A percentile compares a stretch with the other conserved stretches of the same genome.
phyloP scores from a whole-genome alignment of 2,113 vertebrate genomes.

The Tragelaphus buxtoni region DNA sequence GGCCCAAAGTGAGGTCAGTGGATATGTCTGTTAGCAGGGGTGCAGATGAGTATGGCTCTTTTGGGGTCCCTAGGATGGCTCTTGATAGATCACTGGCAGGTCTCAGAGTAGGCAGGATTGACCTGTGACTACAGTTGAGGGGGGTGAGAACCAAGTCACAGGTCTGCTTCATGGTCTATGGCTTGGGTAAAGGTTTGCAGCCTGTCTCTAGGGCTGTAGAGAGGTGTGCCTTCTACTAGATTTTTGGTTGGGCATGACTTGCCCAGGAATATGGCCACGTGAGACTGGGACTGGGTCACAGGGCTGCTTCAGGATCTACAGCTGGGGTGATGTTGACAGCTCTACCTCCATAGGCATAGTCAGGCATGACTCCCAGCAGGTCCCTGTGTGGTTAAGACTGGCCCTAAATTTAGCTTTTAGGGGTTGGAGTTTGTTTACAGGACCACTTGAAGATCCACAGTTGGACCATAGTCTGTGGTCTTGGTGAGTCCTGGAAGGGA shows the following conservation, averaged over 20 bases:
- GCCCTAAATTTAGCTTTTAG: neutral
- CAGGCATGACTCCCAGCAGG: neutral
- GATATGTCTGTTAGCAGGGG: neutral
- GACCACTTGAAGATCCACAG: neutral
- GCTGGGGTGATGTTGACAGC: neutral
- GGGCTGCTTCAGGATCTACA: neutral
- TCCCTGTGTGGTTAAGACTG: no score
- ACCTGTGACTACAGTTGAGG: neutral
- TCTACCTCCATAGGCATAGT: neutral
- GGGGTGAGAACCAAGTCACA: neutral
- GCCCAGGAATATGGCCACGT: neutral
- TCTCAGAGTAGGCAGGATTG: neutral
- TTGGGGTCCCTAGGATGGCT: neutral
- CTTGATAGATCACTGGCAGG: neutral
- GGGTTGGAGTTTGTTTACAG: neutral
- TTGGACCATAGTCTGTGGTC: fast-evolving
- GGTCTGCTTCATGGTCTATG: neutral
- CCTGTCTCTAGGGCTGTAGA: neutral
- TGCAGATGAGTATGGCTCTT: neutral
- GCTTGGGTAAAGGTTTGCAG: neutral
- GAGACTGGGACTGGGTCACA: neutral
- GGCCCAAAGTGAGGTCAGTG: neutral
- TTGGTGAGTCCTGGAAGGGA: neutral
- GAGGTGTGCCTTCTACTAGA: neutral
- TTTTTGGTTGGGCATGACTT: neutral